phyloP scores from a whole-genome alignment of 2,888 invertebrate genomes.

The Chrysotoxum bicinctum region DNA sequence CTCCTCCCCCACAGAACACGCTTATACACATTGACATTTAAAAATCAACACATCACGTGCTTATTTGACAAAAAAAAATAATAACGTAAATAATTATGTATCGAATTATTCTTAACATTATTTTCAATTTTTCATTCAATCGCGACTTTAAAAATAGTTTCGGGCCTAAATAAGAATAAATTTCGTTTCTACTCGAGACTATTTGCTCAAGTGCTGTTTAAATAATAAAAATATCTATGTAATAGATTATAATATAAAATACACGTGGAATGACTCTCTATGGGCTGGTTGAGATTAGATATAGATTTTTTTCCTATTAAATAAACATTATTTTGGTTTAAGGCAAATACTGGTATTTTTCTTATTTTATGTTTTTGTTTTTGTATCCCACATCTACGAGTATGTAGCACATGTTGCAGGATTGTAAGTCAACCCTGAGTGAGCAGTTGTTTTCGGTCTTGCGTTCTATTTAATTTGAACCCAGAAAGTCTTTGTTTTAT shows the following conservation, averaged over 20 bases:
- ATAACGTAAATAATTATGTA: neutral
- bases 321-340: slow-evolving; percentile 16
- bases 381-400: neutral
- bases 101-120: neutral
- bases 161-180: slow-evolving; percentile 3
- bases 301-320: neutral
- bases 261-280: neutral
- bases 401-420: slow-evolving; percentile 41
- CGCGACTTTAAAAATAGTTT: neutral
- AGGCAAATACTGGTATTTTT: neutral
- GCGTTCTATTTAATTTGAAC: slow-evolving; percentile 5
- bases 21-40: neutral
- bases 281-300: neutral
- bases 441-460: slow-evolving; percentile 16
- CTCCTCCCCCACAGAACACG: neutral
- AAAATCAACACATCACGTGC: neutral
- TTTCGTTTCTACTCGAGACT: neutral
- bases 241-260: neutral
- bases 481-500: slow-evolving; percentile 38
- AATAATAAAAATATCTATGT: slow-evolving; percentile 3
- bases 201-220: slow-evolving; percentile 15
- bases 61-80: neutral
- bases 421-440: slow-evolving; percentile 21
- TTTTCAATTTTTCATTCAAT: neutral
- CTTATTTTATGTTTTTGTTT: neutral